Base-by-base conservation (phyloP, 2,888 invertebrate species). In the Phortica okadai region DNA sequence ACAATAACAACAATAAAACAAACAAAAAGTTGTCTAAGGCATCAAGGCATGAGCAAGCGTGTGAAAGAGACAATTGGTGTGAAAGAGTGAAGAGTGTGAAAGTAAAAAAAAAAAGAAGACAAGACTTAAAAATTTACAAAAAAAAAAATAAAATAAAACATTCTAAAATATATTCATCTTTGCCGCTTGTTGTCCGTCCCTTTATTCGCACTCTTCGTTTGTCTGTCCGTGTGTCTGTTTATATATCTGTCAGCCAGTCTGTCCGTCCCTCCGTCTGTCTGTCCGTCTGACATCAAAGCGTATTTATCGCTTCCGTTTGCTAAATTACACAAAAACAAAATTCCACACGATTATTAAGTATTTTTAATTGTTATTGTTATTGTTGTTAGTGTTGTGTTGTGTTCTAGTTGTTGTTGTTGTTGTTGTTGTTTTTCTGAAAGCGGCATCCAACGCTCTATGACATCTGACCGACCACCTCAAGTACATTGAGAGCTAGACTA, bases 291-390 rank as follows among this genome's bases (percentile, higher is more conserved):
- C 76, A 85, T 82, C 82, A 84, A 81, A 79, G 78, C 80, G 75
- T 82, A 83, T 85, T 83, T 86, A 81, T 86, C 80, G 76, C 74
- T 86, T 86, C 86, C 86, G 84, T 76, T 82, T 74, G 75, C 75
- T 59, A 11, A 66, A 66, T 66, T 41, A 66, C 41, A 66, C 11
- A 56, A 62, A 59, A 50, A 14, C 16, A 44, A 54, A 54, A 50
- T 33, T 67, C 67, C 25, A 69, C 16, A 62, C 67, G 76, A 75
- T 80, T 50, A 54, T 74, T 50, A 50, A 50, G 67, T 66, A 73
- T 76, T 67, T 77, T 78, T 67, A 76, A 72, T 75, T 70, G 67
- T 73, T 76, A 41, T 78, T 64, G 45, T 76, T 33, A 33, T 56
- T 74, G 73, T 66, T 67, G 73, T 62, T 74, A 41, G 67, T 75